Conservation (phyloP, 2,888 invertebrate species). For the Dryobota labecula region DNA sequence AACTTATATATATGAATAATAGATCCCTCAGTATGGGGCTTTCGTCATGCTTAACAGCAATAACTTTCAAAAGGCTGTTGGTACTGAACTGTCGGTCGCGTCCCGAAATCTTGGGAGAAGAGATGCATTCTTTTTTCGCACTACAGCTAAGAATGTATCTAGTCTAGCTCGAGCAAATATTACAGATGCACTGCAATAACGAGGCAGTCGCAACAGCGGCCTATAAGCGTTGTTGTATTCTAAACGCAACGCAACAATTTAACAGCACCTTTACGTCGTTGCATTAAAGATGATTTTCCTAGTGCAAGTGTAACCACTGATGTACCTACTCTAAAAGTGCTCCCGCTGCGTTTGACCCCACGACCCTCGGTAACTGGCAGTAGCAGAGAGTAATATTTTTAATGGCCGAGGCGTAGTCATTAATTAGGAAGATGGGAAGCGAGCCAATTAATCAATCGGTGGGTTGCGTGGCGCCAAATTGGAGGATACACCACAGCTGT, state of each 20-base stretch:
- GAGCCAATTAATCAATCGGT: slow-evolving; percentile 58
- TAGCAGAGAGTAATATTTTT: slow-evolving; percentile 59
- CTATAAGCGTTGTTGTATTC: neutral
- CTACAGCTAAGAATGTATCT: too few species aligned
- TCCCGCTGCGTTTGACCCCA: slow-evolving; percentile 12
- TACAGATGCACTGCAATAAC: too few species aligned
- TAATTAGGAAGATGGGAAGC: slow-evolving; percentile 59
- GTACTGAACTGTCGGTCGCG: too few species aligned
- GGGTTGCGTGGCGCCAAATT: slow-evolving; percentile 44
- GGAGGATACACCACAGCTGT: slow-evolving; percentile 10
- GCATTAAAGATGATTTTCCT: neutral
- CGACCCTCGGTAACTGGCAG: slow-evolving; percentile 15
- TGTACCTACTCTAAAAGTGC: neutral
- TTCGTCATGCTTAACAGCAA: too few species aligned
- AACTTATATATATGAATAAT: too few species aligned
- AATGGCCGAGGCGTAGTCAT: slow-evolving; percentile 49
- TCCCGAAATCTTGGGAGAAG: too few species aligned
- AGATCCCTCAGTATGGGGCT: too few species aligned
- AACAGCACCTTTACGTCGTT: neutral
- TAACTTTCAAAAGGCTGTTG: too few species aligned
- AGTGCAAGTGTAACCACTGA: neutral
- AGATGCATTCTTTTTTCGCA: too few species aligned
- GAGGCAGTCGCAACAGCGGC: too few species aligned
- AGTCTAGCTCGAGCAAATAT: too few species aligned
- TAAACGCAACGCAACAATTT: neutral